These are phyloP conservation scores for Amphilophus citrinellus DNA, from an alignment of 2,113 vertebrate species.

Conservation along the genomic window DNA sequence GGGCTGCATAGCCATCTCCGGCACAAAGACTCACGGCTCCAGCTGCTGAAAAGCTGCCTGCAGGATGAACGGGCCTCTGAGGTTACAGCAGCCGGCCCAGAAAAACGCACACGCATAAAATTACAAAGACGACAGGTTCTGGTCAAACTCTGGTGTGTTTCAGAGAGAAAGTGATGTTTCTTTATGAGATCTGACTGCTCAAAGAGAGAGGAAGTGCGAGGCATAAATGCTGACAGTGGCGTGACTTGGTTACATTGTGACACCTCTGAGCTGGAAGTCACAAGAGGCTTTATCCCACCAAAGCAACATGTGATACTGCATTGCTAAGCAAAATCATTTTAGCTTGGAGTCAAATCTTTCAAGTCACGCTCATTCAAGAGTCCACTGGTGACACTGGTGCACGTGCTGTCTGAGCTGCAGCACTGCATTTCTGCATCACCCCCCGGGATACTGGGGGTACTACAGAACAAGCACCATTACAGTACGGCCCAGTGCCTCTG, in stretches of 20 bases:
- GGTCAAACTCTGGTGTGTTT: neutral
- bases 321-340: neutral
- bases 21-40: conserved; percentile 33
- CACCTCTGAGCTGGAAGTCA: neutral
- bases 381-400: neutral
- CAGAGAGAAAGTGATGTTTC: neutral
- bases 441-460: neutral
- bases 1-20: conserved; percentile 8
- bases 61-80: neutral
- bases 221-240: neutral
- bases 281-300: neutral
- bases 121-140: neutral
- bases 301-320: conserved; percentile 5
- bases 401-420: neutral
- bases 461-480: neutral
- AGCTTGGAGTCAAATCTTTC: neutral
- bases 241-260: neutral
- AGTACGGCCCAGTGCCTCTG: neutral
- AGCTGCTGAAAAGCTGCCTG: neutral
- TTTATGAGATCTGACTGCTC: neutral
- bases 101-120: neutral
- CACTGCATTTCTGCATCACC: neutral
- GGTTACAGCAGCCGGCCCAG: neutral
- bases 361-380: neutral
- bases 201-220: conserved; percentile 19